phyloP scores from a whole-genome alignment of 1,140 invertebrate genomes.

The Harpegnathos saltator region DNA sequence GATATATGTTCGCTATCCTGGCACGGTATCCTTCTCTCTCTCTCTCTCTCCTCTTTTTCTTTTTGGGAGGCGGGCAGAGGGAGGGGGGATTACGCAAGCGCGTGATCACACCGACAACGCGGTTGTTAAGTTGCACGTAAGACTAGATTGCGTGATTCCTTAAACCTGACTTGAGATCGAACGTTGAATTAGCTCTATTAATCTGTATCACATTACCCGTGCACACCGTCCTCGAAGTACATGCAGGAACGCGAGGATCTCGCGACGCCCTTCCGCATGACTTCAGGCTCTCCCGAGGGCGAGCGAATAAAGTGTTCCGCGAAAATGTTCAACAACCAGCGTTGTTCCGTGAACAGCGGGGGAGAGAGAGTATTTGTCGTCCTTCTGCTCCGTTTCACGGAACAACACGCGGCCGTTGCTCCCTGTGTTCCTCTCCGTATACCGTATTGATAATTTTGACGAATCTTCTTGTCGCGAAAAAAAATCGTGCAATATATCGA shows the following conservation, averaged over 20 bases:
- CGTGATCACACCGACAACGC: constrained; percentile 19
- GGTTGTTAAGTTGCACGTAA: constrained; percentile 25
- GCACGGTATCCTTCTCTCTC: constrained; percentile 12
- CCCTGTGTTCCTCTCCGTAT: no score
- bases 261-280: background rate
- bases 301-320: background rate
- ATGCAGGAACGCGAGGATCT: constrained; percentile 5
- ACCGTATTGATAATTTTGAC: no score
- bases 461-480: no score
- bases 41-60: background rate
- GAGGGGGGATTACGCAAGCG: background rate
- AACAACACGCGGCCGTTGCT: no score
- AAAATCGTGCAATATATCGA: constrained; percentile 14
- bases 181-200: constrained; percentile 23
- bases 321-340: background rate
- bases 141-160: constrained; percentile 43
- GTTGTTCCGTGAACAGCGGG: background rate
- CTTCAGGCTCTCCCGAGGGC: background rate
- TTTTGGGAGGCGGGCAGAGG: background rate
- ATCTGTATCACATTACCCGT: constrained; percentile 50
- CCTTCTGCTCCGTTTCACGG: no score
- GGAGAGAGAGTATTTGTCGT: no score
- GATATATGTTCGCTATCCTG: background rate
- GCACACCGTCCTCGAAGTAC: constrained; percentile 47
- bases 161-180: constrained; percentile 35